Evolutionary conservation across 2,113 vertebrate genomes (phyloP).

Genomic region (Onychorhynchus coronatus): DNA sequence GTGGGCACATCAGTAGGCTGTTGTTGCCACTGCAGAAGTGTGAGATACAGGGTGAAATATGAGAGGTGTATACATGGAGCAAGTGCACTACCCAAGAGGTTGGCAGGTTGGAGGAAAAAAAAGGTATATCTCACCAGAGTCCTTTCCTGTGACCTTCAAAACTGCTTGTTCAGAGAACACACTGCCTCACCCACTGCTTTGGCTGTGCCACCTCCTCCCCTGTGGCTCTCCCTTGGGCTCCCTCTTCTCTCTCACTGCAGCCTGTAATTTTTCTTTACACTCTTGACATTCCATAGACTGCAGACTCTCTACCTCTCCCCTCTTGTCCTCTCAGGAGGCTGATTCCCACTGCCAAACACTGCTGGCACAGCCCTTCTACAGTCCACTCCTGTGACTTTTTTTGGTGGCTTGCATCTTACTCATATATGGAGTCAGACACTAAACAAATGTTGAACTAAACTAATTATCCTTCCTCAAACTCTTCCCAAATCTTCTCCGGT

Average conservation of each 20-base stretch:
- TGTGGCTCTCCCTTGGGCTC: background rate
- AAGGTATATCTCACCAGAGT: background rate
- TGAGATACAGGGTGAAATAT: background rate
- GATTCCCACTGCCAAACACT: rapidly evolving
- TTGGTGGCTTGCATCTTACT: background rate
- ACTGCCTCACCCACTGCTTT: background rate
- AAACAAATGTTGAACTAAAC: background rate
- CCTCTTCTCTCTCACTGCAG: background rate
- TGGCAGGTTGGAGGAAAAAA: background rate
- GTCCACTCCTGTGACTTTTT: background rate
- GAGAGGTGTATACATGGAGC: background rate
- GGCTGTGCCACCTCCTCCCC: background rate
- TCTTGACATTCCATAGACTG: background rate
- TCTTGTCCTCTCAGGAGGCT: background rate
- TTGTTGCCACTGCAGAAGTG: background rate
- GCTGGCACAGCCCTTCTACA: background rate
- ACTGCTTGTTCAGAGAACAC: background rate
- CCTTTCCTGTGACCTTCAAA: background rate
- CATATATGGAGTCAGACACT: background rate
- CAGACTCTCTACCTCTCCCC: background rate
- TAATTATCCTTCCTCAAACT: background rate
- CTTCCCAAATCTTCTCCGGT: background rate
- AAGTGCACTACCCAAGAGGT: rapidly evolving
- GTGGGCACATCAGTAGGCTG: rapidly evolving
- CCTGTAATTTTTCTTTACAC: background rate